Evolutionary conservation across 2,113 vertebrate species (phyloP), one percentile per base, ranked within the genome.

Genomic region (Oryzias javanicus): DNA sequence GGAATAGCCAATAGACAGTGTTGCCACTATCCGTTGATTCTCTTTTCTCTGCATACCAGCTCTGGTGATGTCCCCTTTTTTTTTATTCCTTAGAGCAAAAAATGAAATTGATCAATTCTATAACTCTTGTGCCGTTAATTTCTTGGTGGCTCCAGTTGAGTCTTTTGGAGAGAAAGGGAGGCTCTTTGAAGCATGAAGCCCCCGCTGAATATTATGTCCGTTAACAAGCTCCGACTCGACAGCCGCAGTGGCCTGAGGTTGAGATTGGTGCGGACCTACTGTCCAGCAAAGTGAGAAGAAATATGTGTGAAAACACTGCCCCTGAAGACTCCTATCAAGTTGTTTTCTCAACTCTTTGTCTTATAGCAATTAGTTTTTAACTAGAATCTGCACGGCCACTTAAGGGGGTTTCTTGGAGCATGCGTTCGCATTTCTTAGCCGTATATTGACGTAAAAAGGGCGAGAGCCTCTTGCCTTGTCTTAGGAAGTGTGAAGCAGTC

Each of bases 111-210:
- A 83, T 85, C 76, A 72, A 46, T 51, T 58, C 65, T 60, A 24
- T 18, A 58, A 45, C 65, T 49, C 78, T 54, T 59, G 62, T 69
- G 18, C 56, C 49, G 60, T 46, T 79, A 83, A 85, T 88, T 82
- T 79, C 60, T 64, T 60, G 55, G 66, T 6, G 55, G 69, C 80
- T 69, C 67, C 66, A 61, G 63, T 67, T 8, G 52, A 78, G 58
- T 76, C 35, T 35, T 35, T 35, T 35, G 35, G 8, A 52, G 46
- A 76, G 80, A 88, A 67, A 51, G 57, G 29, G 61, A 64, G 52
- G 65, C 42, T 83, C 79, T 65, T 22, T 86, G 77, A 70, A 87
- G 83, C 88, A 82, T 79, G 76, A 77, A 79, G 64, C 71, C 60
- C 71, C 20, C 65, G 57, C 60, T 75, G 78, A 81, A 76, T 72